A percentile compares a stretch with the other conserved stretches of the same genome.
phyloP scores from a whole-genome alignment of 2,797 vertebrate species.

The Petrocephalus schoutedeni region DNA sequence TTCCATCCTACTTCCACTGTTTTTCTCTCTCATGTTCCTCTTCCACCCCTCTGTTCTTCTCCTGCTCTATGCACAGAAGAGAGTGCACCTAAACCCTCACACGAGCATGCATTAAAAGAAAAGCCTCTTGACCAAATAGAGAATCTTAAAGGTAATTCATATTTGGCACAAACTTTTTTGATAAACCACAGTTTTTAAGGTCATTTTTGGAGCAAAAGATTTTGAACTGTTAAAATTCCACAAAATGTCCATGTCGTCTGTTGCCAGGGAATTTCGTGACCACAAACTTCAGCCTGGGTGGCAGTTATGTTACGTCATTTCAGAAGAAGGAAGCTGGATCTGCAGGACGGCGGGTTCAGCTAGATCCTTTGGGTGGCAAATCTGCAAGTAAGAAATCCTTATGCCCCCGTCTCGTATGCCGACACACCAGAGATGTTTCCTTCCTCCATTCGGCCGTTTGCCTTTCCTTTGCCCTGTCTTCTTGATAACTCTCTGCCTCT shows the following conservation, averaged over 20 bases:
- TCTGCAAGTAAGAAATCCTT: constrained; percentile 65
- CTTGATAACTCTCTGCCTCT: not conserved
- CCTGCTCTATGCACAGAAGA: constrained; percentile 63
- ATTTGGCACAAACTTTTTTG: not conserved
- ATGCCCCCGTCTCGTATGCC: not conserved
- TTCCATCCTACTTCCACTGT: constrained; percentile 22
- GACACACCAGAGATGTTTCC: not conserved
- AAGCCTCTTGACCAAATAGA: constrained; percentile 59
- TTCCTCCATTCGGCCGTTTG: not conserved
- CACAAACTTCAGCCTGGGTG: constrained; percentile 65
- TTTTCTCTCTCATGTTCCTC: constrained; percentile 42
- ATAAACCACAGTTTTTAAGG: not conserved
- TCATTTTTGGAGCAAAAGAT: constrained; percentile 2
- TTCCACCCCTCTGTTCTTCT: constrained; percentile 30
- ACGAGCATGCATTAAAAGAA: constrained; percentile 69
- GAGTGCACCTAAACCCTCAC: constrained; percentile 64
- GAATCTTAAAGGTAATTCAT: constrained; percentile 61
- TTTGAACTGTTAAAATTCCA: not conserved
- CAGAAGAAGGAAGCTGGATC: constrained; percentile 92
- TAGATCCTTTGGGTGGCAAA: constrained; percentile 69
- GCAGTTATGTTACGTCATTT: constrained; percentile 75
- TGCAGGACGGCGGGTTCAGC: constrained; percentile 84
- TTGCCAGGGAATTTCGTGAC: constrained; percentile 65
- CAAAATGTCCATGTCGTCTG: not conserved
- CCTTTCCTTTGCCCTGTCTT: not conserved